A percentile compares a stretch with the other conserved stretches of the same genome.
Evolutionary conservation across 2,797 vertebrate species (phyloP).

Genomic region (Enteromius argenteus): DNA sequence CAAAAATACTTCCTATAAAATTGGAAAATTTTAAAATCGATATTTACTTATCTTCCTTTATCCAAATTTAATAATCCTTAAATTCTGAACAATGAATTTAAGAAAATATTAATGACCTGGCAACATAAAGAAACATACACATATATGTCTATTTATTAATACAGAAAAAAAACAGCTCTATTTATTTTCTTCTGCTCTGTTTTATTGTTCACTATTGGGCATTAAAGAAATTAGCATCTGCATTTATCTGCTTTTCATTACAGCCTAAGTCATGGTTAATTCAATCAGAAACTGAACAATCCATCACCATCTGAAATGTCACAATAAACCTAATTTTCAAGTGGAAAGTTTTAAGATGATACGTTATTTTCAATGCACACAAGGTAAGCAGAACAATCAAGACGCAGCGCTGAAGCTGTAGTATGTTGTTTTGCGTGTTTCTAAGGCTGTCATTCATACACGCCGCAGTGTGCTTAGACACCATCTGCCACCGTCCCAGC

Average conservation of each 20-base stretch:
- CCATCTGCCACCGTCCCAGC: constrained; percentile 69
- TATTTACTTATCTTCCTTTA: too few species aligned
- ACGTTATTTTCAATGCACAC: background rate
- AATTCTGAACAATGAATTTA: too few species aligned
- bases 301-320: background rate
- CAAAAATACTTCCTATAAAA: too few species aligned
- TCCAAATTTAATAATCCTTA: too few species aligned
- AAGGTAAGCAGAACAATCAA: background rate
- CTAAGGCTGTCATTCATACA: constrained; percentile 66
- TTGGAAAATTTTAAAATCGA: too few species aligned
- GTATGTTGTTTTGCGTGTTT: constrained; percentile 63
- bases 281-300: background rate
- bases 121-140: background rate
- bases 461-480: constrained; percentile 56
- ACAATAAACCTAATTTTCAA: background rate
- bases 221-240: background rate
- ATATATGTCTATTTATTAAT: background rate
- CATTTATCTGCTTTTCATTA: background rate
- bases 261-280: background rate
- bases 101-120: background rate
- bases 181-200: background rate
- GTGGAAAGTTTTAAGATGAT: background rate
- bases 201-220: background rate
- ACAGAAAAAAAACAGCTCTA: background rate
- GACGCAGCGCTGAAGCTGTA: background rate